Evolutionary conservation across 23 tunicate species (phyloP), one percentile per base, ranked within the genome.

Genomic region (Botrylloides violaceus): DNA sequence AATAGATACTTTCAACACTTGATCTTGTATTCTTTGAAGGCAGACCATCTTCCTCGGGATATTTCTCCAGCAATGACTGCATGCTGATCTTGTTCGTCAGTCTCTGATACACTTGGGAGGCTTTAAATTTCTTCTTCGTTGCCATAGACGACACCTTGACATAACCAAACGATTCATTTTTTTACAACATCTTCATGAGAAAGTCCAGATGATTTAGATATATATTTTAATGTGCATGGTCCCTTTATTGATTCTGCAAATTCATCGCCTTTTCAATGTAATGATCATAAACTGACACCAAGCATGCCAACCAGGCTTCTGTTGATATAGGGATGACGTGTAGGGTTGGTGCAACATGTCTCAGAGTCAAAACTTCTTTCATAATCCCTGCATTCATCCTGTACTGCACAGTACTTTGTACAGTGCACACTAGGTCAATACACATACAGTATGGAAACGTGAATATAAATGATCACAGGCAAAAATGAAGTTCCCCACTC

Each of bases 81-180:
- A 88, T 81, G 58, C 77, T 79, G 70, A 88, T 82, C 32, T 82
- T 81, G 4, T 68, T 6, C 25, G 83, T 81, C 71, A 71, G 83
- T 1, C 89, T 79, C 23, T 88, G 96, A 48, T 88, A 88, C 70
- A 81, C 26, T 1, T 88, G 87, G 6, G 96, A 77, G 33, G 86
- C 82, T 71, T 77, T 81, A 76, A 72, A 82, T 38, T 81, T 81
- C 64, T 88, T 88, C 75, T 88, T 88, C 35, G 75, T 30, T 38
- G 64, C 5, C 21, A 73, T 43, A 19, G 26, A 27, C 4, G 74
- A 18, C 36, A 36, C 29, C 74, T 68, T 6, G 36, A n/a, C 27
- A 27, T 7, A 12, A 64, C 5, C 2, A 21, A 58, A 58, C 4
- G 26, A 58, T 58, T 47, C 18, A 18, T 47, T 47, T 18, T 12